A percentile compares a stretch with the other conserved stretches of the same genome.
phyloP scores from a whole-genome alignment of 2,888 invertebrate species.

The Microctonus hyperodae region DNA sequence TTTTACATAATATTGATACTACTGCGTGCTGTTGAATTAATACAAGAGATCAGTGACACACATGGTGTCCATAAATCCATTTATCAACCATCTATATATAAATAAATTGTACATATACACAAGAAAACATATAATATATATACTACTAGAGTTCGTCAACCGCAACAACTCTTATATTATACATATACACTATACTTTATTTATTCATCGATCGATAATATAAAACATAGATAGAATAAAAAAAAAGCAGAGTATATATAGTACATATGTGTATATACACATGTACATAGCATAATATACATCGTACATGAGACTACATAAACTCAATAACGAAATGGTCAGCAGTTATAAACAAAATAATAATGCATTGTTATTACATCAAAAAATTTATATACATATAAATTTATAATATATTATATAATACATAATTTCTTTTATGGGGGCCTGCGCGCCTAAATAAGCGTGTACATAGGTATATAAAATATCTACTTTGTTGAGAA shows the following conservation, averaged over 20 bases:
- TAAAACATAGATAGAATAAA: neutral
- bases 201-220: slow-evolving; percentile 18
- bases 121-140: neutral
- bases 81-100: no score
- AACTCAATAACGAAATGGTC: no score
- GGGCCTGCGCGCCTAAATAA: neutral
- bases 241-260: neutral
- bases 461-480: neutral
- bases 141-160: slow-evolving; percentile 21
- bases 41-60: slow-evolving; percentile 1
- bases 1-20: neutral
- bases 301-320: no score
- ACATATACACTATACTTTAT: slow-evolving; percentile 5
- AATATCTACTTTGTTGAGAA: neutral
- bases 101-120: neutral
- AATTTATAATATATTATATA: neutral
- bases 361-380: no score
- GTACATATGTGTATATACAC: no score
- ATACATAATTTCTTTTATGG: neutral
- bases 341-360: no score
- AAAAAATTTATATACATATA: no score
- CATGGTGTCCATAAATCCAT: no score
- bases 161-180: slow-evolving; percentile 4
- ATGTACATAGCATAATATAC: no score
- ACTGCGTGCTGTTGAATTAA: slow-evolving; percentile 1